Evolutionary conservation across 1,140 invertebrate species (phyloP), one percentile per base, ranked within the genome.

Genomic region (Achroia grisella): DNA sequence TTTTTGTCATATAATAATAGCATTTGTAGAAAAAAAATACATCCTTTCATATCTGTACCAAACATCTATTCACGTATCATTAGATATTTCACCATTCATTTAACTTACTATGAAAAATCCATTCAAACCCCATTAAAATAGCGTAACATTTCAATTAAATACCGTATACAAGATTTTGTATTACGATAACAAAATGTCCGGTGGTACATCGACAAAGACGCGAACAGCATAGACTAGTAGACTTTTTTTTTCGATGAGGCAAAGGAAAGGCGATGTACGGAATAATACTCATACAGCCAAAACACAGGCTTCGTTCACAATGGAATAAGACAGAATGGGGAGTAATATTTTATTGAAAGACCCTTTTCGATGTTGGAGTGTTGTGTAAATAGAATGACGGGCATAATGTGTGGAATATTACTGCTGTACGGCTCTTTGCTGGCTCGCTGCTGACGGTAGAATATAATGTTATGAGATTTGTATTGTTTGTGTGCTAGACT

Each of bases 321-420:
- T 78, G 49, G 62, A 53, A 44, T 62, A 69, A 71, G 71, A 68
- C 52, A 73, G 73, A 77, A 77, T 76, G 56, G 77, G 76, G 73
- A 71, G 72, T 69, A 64, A 79, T 75, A 75, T 72, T 79, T 75
- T 83, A 83, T 83, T 79, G 79, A 77, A 73, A 74, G 76, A 68
- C 79, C 76, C 74, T 83, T 80, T 72, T 67, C 62, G 65, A 61
- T 50, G 59, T 71, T n/a, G 40, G 68, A 83, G 79, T 83, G 79
- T 79, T 79, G 71, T 70, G 76, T 84, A 74, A 84, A 81, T 75
- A 82, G 59, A 69, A 63, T 55, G 66, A 62, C 50, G 58, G 68
- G 47, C 61, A 66, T 73, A 68, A 71, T 74, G 71, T 71, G 67
- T 67, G 65, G 66, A 64, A 75, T 77, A 79, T 78, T 73, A 65